Evolutionary conservation across 2,888 invertebrate genomes (phyloP).

Genomic region (Drosophila mimetica): DNA sequence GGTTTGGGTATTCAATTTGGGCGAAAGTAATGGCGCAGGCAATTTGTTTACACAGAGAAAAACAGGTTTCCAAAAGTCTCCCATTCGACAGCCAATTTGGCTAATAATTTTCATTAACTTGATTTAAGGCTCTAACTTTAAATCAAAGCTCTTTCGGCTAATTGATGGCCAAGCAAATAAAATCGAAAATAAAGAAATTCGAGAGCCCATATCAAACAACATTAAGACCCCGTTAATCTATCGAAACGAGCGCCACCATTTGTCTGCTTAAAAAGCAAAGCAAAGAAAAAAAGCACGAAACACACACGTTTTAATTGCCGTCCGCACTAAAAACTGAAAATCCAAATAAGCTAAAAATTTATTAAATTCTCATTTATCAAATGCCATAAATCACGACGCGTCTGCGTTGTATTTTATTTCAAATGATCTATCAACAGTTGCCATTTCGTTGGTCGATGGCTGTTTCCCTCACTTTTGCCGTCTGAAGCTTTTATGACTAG

Average conservation of each 20-base stretch:
- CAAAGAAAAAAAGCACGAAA: not conserved
- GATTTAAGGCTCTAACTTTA: not conserved
- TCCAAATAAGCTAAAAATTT: slow-evolving; percentile 67
- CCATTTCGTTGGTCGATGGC: slow-evolving; percentile 54
- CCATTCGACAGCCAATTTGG: not conserved
- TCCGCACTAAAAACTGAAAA: slow-evolving; percentile 36
- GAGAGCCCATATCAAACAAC: slow-evolving; percentile 44
- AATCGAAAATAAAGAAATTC: slow-evolving; percentile 25
- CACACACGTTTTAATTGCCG: slow-evolving; percentile 60
- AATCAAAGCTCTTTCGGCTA: slow-evolving; percentile 21
- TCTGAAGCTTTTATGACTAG: slow-evolving; percentile 68
- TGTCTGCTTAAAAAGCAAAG: slow-evolving; percentile 53
- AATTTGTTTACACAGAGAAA: slow-evolving; percentile 8
- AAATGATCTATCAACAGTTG: slow-evolving; percentile 79
- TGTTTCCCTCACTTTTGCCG: slow-evolving; percentile 6
- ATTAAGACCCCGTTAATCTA: slow-evolving; percentile 65
- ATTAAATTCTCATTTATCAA: slow-evolving; percentile 79
- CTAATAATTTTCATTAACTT: not conserved
- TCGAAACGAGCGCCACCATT: slow-evolving; percentile 73
- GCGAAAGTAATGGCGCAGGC: slow-evolving; percentile 13
- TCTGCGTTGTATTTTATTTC: slow-evolving; percentile 50
- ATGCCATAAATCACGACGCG: slow-evolving; percentile 75
- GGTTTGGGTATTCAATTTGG: slow-evolving; percentile 29
- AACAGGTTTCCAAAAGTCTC: not conserved
- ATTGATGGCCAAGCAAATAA: slow-evolving; percentile 34